Evolutionary conservation across 2,797 vertebrate genomes (phyloP), one percentile per base, ranked within the genome.

Genomic region (Lepus townsendii): DNA sequence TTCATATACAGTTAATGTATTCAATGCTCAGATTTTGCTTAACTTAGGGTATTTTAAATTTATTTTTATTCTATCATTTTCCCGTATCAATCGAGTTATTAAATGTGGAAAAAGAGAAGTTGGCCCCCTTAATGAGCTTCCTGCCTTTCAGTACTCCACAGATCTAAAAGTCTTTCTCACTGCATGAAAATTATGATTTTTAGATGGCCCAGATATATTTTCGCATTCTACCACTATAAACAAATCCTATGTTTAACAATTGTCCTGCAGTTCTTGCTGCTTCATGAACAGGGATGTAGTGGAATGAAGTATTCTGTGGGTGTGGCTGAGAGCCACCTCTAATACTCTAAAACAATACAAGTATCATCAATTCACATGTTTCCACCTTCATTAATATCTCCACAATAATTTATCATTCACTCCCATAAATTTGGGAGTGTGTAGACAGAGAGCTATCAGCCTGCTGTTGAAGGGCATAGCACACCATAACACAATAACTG

Each of bases 101-200:
- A 96, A 91, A 85, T 90, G 47, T 68, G 80, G 54, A 57, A 96
- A 93, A 60, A 88, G 35, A 73, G 80, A 97, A 79, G 88, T 35
- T 79, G 79, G 88, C 57, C 42, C 52, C 97, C 83, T 96, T 96
- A 35, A 47, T 95, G 96, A 98, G 79, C 60, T 10, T 4, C 76
- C 60, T 16, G 47, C 86, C 93, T 97, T 95, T 96, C 96, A 95
- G 94, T 96, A 97, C 92, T 97, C 97, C 42, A 75, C n/a, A 96
- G 88, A 69, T 96, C 94, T 96, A 97, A 97, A 88, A 94, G 95
- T 96, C 96, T 96, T 92, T 97, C 94, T 95, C 95, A 84, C 69
- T 97, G 91, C 93, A 89, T 94, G 91, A 97, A 97, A 98, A 98
- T 97, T 96, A 91, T 63, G 97, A 97, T 97, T 98, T 98, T 97